Evolutionary conservation across 2,113 vertebrate species (phyloP).

Genomic region (Nansenia antarctica): DNA sequence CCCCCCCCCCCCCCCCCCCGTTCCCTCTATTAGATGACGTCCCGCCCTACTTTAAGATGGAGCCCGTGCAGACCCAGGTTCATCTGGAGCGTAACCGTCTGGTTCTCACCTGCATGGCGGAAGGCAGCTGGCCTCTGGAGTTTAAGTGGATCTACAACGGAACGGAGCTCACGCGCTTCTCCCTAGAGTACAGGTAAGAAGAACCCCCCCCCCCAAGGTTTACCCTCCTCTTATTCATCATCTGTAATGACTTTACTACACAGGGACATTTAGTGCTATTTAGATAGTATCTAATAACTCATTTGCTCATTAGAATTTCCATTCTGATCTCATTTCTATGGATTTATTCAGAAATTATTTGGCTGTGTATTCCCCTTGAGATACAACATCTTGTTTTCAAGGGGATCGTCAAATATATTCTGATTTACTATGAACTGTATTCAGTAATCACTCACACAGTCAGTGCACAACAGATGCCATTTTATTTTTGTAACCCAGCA

Average conservation of each 20-base stretch:
- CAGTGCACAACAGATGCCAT: slow-evolving; percentile 35
- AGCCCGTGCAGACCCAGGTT: slow-evolving; percentile 90
- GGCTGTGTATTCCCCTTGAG: slow-evolving; percentile 43
- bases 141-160: slow-evolving; percentile 97
- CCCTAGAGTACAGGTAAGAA: slow-evolving; percentile 91
- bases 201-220: too few species aligned
- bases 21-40: slow-evolving; percentile 82
- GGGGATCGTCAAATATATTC: slow-evolving; percentile 64
- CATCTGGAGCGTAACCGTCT: slow-evolving; percentile 96
- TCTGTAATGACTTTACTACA: slow-evolving; percentile 55
- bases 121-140: slow-evolving; percentile 98
- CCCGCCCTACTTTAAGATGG: slow-evolving; percentile 96
- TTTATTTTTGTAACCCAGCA: slow-evolving; percentile 1
- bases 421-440: slow-evolving; percentile 46
- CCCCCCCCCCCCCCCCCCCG: background rate
- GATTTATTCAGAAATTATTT: slow-evolving; percentile 29
- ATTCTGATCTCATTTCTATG: slow-evolving; percentile 64
- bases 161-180: slow-evolving; percentile 92
- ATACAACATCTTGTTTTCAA: slow-evolving; percentile 52
- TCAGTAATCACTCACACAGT: slow-evolving; percentile 41
- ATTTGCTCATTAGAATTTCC: slow-evolving; percentile 65
- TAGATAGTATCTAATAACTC: slow-evolving; percentile 70
- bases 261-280: slow-evolving; percentile 61
- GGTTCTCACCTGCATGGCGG: slow-evolving; percentile 98
- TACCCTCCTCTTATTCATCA: slow-evolving; percentile 32